These are phyloP conservation scores for Dendrocincla tyrannina DNA, from an alignment of 2,797 vertebrate species.

Conservation along the genomic window DNA sequence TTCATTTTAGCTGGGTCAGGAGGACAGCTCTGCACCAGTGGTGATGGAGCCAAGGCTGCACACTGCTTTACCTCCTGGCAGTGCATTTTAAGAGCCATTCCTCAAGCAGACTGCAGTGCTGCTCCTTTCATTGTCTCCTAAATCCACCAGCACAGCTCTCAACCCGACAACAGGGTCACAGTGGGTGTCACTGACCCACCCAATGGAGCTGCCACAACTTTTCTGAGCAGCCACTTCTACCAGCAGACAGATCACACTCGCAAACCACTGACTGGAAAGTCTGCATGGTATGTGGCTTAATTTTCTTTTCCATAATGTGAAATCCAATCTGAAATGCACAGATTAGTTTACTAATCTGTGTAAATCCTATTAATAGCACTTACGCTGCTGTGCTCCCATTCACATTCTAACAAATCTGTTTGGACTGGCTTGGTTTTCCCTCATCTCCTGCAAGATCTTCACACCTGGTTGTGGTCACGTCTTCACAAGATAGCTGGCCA, in stretches of 20 bases:
- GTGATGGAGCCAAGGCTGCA: background rate
- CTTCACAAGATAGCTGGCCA: background rate
- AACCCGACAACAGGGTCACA: background rate
- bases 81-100: background rate
- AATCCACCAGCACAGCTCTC: background rate
- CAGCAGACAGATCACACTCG: background rate
- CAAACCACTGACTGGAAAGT: slow-evolving; percentile 21
- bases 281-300: slow-evolving; percentile 32
- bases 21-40: background rate
- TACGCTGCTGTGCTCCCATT: slow-evolving; percentile 4
- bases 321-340: slow-evolving; percentile 65
- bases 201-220: background rate
- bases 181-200: background rate
- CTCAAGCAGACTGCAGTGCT: background rate
- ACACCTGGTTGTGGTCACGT: background rate
- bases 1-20: background rate
- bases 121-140: background rate
- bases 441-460: slow-evolving; percentile 2
- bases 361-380: slow-evolving; percentile 66
- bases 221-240: background rate
- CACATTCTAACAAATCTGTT: slow-evolving; percentile 33
- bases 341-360: slow-evolving; percentile 65
- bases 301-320: slow-evolving; percentile 60
- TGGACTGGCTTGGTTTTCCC: background rate
- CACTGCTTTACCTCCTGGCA: background rate